Percentiles rank a stretch among this genome's conserved stretches.
Evolutionary conservation across 2,797 vertebrate genomes (phyloP).

Genomic region (Cirrhinus molitorella): DNA sequence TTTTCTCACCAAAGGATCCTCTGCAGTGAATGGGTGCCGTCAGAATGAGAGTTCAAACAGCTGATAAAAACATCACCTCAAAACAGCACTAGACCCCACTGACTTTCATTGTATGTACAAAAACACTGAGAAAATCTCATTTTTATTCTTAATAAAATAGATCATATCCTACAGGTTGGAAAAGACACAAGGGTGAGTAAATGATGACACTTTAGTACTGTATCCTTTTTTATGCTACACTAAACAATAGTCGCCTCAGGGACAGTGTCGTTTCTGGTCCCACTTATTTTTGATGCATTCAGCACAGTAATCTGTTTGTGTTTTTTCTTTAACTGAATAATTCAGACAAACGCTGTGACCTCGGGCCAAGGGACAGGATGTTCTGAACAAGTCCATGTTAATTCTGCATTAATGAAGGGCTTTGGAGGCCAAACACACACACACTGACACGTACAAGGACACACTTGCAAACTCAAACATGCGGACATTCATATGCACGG

Average conservation of each 20-base stretch:
- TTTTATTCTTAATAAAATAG: too few species aligned
- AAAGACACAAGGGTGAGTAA: neutral
- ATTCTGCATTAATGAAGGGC: slow-evolving; percentile 44
- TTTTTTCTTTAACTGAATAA: slow-evolving; percentile 41
- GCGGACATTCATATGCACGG: slow-evolving; percentile 10
- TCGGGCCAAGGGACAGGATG: slow-evolving; percentile 33
- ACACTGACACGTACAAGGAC: slow-evolving; percentile 11
- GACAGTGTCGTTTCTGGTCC: neutral
- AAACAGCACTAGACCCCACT: too few species aligned
- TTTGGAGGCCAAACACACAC: slow-evolving; percentile 29
- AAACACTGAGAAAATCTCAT: too few species aligned
- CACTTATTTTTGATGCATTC: slow-evolving; percentile 30
- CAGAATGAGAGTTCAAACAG: too few species aligned
- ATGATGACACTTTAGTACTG: neutral
- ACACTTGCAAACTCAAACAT: slow-evolving; percentile 32
- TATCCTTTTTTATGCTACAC: neutral
- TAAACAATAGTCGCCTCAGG: neutral
- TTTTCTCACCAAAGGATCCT: neutral
- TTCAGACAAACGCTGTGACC: slow-evolving; percentile 43
- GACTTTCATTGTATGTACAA: too few species aligned
- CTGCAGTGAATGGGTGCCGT: too few species aligned
- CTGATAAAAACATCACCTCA: too few species aligned
- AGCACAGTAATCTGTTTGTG: slow-evolving; percentile 25
- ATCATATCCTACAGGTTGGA: neutral
- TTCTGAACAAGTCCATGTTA: slow-evolving; percentile 47